A percentile compares a stretch with the other conserved stretches of the same genome.
Conservation (phyloP, 2,888 invertebrate genomes). For the Eupelmus urozonus region DNA sequence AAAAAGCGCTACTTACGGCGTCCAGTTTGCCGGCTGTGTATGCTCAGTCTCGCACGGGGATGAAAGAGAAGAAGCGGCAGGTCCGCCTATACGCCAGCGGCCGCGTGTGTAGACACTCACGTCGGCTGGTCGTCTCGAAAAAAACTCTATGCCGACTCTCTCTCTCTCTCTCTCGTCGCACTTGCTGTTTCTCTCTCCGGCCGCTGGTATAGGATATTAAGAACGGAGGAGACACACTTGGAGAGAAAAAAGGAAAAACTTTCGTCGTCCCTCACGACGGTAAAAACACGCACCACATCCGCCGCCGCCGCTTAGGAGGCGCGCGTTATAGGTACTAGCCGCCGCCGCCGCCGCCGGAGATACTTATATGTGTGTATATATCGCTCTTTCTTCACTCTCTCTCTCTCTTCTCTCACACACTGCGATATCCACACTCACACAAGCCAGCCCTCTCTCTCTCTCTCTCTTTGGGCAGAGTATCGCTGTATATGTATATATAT, state of each 20-base stretch:
- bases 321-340: slow-evolving; percentile 48
- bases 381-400: slow-evolving; percentile 1
- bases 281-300: slow-evolving; percentile 53
- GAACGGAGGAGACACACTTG: slow-evolving; percentile 14
- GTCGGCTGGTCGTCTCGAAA: background rate
- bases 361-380: background rate
- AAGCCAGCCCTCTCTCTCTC: slow-evolving; percentile 21
- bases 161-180: background rate
- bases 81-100: slow-evolving; percentile 28
- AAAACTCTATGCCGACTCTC: background rate
- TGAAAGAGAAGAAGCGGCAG: slow-evolving; percentile 2
- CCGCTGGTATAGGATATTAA: background rate
- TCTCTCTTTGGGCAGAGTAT: slow-evolving; percentile 1
- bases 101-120: slow-evolving; percentile 1
- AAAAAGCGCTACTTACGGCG: slow-evolving; percentile 50
- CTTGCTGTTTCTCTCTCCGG: slow-evolving; percentile 10
- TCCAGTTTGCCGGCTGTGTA: slow-evolving; percentile 53
- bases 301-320: slow-evolving; percentile 50
- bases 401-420: slow-evolving; percentile 3
- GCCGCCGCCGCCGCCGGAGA: background rate
- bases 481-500: background rate
- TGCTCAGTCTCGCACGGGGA: slow-evolving; percentile 25
- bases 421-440: too few relatives aligned
- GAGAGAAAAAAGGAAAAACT: slow-evolving; percentile 7
- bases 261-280: slow-evolving; percentile 39